Conservation (phyloP, 1,140 invertebrate genomes). For the Leptonema lineaticorne region DNA sequence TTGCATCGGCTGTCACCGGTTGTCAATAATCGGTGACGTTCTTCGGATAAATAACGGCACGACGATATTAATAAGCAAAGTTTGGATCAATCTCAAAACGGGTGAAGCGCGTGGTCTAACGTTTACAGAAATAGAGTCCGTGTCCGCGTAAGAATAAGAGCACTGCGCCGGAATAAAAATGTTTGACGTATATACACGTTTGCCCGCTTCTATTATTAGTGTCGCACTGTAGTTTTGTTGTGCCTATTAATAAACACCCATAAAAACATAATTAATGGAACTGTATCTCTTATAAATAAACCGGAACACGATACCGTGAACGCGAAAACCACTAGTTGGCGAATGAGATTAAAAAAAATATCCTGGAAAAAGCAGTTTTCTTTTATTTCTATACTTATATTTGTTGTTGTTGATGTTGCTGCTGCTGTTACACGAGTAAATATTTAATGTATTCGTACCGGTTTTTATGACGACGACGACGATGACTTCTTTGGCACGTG, state of each 20-base stretch:
- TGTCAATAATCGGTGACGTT: background rate
- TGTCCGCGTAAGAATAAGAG: constrained; percentile 33
- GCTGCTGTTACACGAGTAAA: no score
- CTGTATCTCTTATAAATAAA: constrained; percentile 25
- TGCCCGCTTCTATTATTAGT: constrained; percentile 21
- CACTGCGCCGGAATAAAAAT: constrained; percentile 32
- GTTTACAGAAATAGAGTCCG: constrained; percentile 16
- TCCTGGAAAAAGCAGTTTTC: no score
- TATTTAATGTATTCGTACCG: no score
- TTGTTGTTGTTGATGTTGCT: no score
- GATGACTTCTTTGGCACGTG: no score
- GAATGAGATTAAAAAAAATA: no score
- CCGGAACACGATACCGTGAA: constrained; percentile 27
- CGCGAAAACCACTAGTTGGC: no score
- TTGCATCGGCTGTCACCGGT: no score
- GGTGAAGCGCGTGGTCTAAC: constrained; percentile 3
- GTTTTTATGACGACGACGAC: no score
- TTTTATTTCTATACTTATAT: no score
- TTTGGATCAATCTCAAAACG: constrained; percentile 27
- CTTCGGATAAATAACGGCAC: constrained; percentile 14
- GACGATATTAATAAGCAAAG: constrained; percentile 20
- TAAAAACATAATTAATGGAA: constrained; percentile 28
- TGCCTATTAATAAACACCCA: constrained; percentile 25
- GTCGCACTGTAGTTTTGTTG: constrained; percentile 30
- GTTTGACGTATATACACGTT: constrained; percentile 23